Evolutionary conservation across 37 sponge, comb jelly and placozoan species (phyloP), one percentile per base, ranked within the genome.

Genomic region (Cladorhizidae sp.): DNA sequence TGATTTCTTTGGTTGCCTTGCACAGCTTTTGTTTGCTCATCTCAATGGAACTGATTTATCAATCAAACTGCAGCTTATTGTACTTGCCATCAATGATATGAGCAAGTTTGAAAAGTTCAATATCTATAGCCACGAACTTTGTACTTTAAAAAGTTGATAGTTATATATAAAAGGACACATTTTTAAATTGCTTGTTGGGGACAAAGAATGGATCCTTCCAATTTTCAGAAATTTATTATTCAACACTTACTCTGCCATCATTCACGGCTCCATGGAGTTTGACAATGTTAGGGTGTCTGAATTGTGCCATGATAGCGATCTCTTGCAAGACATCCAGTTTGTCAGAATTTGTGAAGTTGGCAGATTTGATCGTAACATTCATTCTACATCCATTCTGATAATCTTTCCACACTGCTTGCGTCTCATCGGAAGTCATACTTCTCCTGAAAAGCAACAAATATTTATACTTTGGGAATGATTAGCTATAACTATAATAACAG

Each of bases 301-400:
- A 80, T 68, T 87, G 87, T 3, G 69, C 73, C 87, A 87, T 80
- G 23, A 87, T 87, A 54, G 76, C 81, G 9, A 77, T 77, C 42
- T 87, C 87, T 65, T 87, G 87, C 7, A 87, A 71, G 1, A 87
- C 42, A 3, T 63, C 58, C 8, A 61, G 12, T 55, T 57, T 68
- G 35, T 76, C 40, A 68, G 69, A 35, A 21, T 68, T 40, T 15
- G 14, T 31, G 14, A 28, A 39, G 40, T 38, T 3, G 21, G 29
- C 40, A 21, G 69, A 7, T 20, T 68, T 68, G 38, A 68, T 20
- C 3, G 69, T 39, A 12, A 68, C 69, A 7, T 68, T 40, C 29
- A 68, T 7, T 68, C 17, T 68, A 6, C 21, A 36, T 11, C 20
- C 69, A 68, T 68, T 20, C 22, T 7, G 62, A 40, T 20, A 20